A percentile compares a stretch with the other conserved stretches of the same genome.
phyloP scores from a whole-genome alignment of 2,797 vertebrate species.

The Acanthiza pusilla region DNA sequence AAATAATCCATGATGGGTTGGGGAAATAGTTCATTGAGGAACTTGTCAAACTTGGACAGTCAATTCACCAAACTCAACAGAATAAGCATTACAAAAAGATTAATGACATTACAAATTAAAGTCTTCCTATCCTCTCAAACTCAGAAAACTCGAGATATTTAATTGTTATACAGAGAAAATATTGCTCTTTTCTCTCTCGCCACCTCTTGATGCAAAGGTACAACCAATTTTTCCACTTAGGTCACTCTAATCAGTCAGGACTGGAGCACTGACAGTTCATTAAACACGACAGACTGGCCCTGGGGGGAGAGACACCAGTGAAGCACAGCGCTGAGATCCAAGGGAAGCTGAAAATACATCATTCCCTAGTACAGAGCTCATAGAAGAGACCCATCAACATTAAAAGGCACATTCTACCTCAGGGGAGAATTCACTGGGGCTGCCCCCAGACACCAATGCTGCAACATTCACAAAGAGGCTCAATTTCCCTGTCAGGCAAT shows the following conservation, averaged over 20 bases:
- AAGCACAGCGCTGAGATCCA: background rate
- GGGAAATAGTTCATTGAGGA: background rate
- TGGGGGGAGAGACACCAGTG: background rate
- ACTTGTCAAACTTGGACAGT: background rate
- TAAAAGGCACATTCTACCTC: background rate
- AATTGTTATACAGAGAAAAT: background rate
- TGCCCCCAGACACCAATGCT: background rate
- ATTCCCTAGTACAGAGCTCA: background rate
- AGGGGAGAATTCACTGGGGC: background rate
- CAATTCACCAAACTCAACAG: background rate
- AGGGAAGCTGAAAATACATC: background rate
- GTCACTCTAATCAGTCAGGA: background rate
- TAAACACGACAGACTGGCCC: slow-evolving; percentile 3
- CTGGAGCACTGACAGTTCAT: background rate
- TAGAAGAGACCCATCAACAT: background rate
- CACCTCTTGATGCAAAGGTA: background rate
- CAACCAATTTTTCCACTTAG: background rate
- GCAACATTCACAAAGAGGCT: background rate
- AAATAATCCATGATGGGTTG: background rate
- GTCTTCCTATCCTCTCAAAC: background rate
- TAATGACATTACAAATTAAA: background rate
- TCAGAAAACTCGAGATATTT: background rate
- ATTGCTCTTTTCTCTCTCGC: background rate
- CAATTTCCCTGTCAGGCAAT: background rate
- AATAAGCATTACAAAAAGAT: background rate